Base-by-base conservation (phyloP, 2,797 vertebrate species). In the Sebastes itinus region DNA sequence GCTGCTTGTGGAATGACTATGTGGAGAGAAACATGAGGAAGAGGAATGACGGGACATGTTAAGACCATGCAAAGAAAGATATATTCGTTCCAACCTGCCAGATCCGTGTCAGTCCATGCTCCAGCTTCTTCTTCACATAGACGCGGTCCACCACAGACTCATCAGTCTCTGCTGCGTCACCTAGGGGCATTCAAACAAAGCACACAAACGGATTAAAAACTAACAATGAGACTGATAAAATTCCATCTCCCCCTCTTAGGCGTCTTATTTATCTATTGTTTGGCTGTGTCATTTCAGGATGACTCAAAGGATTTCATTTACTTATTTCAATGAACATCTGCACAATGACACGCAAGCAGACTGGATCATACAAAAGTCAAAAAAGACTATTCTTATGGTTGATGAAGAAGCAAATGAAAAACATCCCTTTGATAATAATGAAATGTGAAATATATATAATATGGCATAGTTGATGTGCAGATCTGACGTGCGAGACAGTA, bases 81-180 rank as follows among this genome's bases (percentile, higher is more conserved):
- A 35, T 30, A 35, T 27, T 54, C 2, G 23, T 27, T 66, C 90
- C 75, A 33, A 97, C 99, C 99, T 99, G 99, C 99, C 99, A 99
- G 94, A 99, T 99, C 54, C 99, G 93, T 2, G 97, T 97, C 77
- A 99, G 96, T 42, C 99, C 98, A 0, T 99, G 98, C 82, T 99
- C 98, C 70, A 99, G 92, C 84, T 99, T 99, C 95, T 99, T 99
- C 94, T 98, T 98, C 12, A 99, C 96, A 7, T 99, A 99, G 88
- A 95, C 97, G 81, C 96, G 98, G 89, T 98, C 98, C 91, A 99
- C 98, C 75, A 92, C 95, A 12, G 93, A 91, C 90, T 99, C 97
- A 68, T 98, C 98, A 0, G 95, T 87, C 78, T 94, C 94, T 28
- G 96, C 81, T 32, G 79, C 89, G 7, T 94, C 96, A 81, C 97